phyloP scores from a whole-genome alignment of 2,888 invertebrate species.

The Papilio demoleus region DNA sequence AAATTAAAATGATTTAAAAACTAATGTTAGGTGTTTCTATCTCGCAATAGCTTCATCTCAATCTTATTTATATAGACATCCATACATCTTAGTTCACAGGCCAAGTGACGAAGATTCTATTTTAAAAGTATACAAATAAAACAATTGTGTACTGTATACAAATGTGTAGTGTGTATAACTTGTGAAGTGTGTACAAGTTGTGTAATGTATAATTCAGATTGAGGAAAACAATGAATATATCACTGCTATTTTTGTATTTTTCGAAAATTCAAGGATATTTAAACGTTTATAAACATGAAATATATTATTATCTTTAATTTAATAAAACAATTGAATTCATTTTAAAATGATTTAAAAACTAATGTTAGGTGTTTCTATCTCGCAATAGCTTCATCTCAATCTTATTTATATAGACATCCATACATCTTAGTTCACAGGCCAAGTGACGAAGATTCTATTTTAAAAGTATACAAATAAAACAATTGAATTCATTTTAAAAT shows the following conservation, averaged over 20 bases:
- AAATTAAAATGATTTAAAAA: no score
- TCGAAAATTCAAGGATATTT: no score
- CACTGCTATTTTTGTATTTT: no score
- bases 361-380: constrained; percentile 40
- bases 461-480: constrained; percentile 61
- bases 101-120: constrained; percentile 74
- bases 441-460: constrained; percentile 74
- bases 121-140: constrained; percentile 57
- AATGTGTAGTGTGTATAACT: no score
- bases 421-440: constrained; percentile 67
- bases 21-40: constrained; percentile 41
- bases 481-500: no score
- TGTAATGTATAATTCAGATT: no score
- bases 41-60: constrained; percentile 27
- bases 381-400: constrained; percentile 26
- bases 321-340: no score
- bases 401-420: constrained; percentile 49
- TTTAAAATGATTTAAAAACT: no score
- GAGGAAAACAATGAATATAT: no score
- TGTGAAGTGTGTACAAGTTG: no score
- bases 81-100: constrained; percentile 64
- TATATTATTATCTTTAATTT: no score
- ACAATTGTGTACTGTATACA: constrained; percentile 13
- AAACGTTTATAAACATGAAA: no score
- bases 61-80: constrained; percentile 49